Conservation (phyloP, 2,113 vertebrate genomes). For the Sapajus apella region DNA sequence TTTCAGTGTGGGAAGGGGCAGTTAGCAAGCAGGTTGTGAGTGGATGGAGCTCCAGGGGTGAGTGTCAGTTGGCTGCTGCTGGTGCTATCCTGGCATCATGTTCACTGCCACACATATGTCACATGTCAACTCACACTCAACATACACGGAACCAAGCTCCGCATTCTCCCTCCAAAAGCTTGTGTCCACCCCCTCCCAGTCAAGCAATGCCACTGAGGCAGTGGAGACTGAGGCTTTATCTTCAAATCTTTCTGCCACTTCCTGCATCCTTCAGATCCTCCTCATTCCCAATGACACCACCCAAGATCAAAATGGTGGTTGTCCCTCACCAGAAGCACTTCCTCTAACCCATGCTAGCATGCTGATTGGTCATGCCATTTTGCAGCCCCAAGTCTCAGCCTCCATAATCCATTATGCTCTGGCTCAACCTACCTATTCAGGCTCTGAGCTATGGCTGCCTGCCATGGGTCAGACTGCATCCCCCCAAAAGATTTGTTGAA, state of each 20-base stretch:
- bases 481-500: not conserved
- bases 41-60: not conserved
- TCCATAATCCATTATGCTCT: not conserved
- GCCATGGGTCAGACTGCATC: not conserved
- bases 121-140: not conserved
- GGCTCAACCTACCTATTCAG: not conserved
- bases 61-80: not conserved
- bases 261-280: not conserved
- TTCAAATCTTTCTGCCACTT: not conserved
- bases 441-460: not conserved
- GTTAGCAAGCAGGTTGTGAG: not conserved
- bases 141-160: not conserved
- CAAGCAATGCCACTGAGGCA: not conserved
- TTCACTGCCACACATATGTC: not conserved
- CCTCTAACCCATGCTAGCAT: not conserved
- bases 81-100: no score
- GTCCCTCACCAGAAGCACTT: not conserved
- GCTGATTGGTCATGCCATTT: not conserved
- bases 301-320: accelerated
- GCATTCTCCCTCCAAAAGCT: not conserved
- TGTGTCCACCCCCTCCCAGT: no score
- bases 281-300: not conserved
- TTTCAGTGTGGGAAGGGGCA: not conserved
- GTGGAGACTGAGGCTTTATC: not conserved
- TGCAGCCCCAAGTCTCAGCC: not conserved